Evolutionary conservation across 53 echinoderm and acorn worm genomes (phyloP).

Genomic region (Luidia sarsii): DNA sequence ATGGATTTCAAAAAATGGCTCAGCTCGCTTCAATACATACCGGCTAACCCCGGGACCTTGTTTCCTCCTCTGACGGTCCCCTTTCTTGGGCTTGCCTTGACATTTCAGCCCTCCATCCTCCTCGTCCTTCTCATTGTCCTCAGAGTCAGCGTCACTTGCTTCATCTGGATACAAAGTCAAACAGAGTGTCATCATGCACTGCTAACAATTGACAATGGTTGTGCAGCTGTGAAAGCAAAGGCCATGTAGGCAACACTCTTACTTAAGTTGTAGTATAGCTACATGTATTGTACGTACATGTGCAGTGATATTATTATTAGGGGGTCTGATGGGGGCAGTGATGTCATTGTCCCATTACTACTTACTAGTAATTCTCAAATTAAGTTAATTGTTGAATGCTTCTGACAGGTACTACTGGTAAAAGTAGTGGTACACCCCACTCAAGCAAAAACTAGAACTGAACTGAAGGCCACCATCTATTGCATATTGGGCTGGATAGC

Average conservation of each 20-base stretch:
- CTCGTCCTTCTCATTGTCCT: constrained; percentile 38
- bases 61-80: constrained; percentile 12
- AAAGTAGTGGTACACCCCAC: no score
- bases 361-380: no score
- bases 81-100: constrained; percentile 34
- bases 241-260: not conserved
- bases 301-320: not conserved
- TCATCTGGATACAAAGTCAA: constrained; percentile 19
- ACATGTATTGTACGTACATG: not conserved
- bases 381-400: no score
- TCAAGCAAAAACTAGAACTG: no score
- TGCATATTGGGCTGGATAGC: no score
- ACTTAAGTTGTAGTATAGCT: not conserved
- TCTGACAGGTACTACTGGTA: no score
- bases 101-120: constrained; percentile 33
- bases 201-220: no score
- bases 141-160: constrained; percentile 69
- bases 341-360: not conserved
- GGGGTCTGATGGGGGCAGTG: not conserved
- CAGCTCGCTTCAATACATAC: no score
- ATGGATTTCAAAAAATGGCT: no score
- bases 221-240: not conserved
- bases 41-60: not conserved
- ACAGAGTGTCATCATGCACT: not conserved
- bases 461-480: no score